Evolutionary conservation across 2,113 vertebrate species (phyloP).

Genomic region (Dascyllus trimaculatus): DNA sequence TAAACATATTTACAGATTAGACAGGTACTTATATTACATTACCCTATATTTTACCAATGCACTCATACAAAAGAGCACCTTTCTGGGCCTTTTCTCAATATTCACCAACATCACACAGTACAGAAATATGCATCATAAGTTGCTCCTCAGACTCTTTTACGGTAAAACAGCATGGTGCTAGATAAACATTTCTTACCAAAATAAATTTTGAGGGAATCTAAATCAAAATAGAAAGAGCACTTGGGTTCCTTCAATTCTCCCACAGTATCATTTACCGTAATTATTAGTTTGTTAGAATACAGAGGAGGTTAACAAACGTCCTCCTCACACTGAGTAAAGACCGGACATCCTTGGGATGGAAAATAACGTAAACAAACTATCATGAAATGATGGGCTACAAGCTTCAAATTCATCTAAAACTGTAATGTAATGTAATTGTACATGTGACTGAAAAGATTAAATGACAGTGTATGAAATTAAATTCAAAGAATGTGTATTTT

Average conservation of each 20-base stretch:
- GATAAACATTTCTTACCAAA: slow-evolving; percentile 35
- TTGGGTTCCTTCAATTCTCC: slow-evolving; percentile 61
- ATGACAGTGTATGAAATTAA: neutral
- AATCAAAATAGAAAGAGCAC: slow-evolving; percentile 72
- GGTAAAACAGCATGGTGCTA: slow-evolving; percentile 8
- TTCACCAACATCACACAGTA: slow-evolving; percentile 25
- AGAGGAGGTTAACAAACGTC: slow-evolving; percentile 5
- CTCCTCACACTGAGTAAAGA: neutral
- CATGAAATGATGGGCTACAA: neutral
- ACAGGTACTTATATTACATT: slow-evolving; percentile 49
- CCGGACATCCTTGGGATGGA: neutral
- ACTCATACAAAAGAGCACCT: slow-evolving; percentile 22
- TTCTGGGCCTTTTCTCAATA: slow-evolving; percentile 9
- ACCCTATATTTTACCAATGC: slow-evolving; percentile 15
- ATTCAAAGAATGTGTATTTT: slow-evolving; percentile 27
- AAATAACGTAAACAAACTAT: neutral
- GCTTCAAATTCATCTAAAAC: neutral
- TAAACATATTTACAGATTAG: slow-evolving; percentile 66
- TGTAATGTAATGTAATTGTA: slow-evolving; percentile 2
- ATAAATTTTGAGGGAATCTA: slow-evolving; percentile 32
- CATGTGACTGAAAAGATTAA: neutral
- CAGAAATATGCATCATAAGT: slow-evolving; percentile 7
- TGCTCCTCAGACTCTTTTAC: slow-evolving; percentile 8
- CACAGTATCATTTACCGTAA: slow-evolving; percentile 12
- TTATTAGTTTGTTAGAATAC: slow-evolving; percentile 5